These are phyloP conservation scores for Lepilemur septentrionalis DNA, from an alignment of 2,797 vertebrate genomes.

Conservation along the genomic window DNA sequence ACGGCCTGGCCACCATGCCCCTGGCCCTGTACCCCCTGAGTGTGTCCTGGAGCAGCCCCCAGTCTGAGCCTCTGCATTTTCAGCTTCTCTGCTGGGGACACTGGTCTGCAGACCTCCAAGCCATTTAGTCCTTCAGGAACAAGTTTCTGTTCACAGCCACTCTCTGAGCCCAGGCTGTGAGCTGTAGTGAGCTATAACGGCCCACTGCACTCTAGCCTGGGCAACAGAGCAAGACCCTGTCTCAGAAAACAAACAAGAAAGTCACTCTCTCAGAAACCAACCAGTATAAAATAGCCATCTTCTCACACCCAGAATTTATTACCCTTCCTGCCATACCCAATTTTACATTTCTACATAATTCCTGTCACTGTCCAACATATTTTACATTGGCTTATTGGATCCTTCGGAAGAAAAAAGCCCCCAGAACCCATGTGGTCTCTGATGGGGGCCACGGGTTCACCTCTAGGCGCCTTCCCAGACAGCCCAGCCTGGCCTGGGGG, in stretches of 20 bases:
- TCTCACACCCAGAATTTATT: background rate
- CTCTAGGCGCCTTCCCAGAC: too few species aligned
- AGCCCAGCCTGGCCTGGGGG: background rate
- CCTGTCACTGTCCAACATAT: background rate
- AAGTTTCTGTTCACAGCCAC: background rate
- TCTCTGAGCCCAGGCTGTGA: background rate
- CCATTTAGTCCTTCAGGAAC: background rate
- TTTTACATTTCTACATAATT: rapidly evolving
- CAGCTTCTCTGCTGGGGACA: background rate
- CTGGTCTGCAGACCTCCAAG: background rate
- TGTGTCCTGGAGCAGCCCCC: background rate
- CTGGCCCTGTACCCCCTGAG: background rate
- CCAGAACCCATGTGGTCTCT: background rate
- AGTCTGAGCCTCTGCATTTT: background rate
- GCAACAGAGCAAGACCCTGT: background rate
- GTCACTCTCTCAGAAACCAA: background rate
- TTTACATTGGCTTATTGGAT: background rate
- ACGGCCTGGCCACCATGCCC: background rate
- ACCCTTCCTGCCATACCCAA: background rate
- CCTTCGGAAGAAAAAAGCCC: background rate
- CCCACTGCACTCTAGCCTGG: background rate
- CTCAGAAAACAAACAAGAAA: background rate
- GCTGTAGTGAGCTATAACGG: background rate
- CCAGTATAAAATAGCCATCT: rapidly evolving
- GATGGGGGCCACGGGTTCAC: background rate